Evolutionary conservation across 2,888 invertebrate species (phyloP).

Genomic region (Yponomeuta cagnagella): DNA sequence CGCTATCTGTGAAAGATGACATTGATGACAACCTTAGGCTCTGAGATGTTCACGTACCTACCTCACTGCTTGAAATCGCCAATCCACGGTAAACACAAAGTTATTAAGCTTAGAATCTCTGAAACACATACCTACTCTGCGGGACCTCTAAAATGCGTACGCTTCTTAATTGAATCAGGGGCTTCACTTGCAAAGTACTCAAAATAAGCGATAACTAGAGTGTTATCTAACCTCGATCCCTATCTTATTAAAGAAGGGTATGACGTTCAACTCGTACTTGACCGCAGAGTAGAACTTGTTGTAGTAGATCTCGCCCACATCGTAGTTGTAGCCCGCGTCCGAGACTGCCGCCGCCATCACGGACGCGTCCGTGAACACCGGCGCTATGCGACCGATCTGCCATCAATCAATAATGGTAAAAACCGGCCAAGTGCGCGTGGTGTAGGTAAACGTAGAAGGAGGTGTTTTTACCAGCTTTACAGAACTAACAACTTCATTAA

Average conservation of each 20-base stretch:
- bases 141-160: too few species aligned
- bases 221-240: slow-evolving; percentile 56
- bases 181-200: background rate
- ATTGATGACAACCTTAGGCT: too few species aligned
- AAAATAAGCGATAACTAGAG: background rate
- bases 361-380: slow-evolving; percentile 80
- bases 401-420: background rate
- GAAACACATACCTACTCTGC: too few species aligned
- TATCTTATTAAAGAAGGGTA: slow-evolving; percentile 78
- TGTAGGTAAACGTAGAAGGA: too few species aligned
- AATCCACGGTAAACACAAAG: too few species aligned
- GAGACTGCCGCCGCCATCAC: slow-evolving; percentile 78
- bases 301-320: slow-evolving; percentile 80
- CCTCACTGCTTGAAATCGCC: too few species aligned
- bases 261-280: slow-evolving; percentile 76
- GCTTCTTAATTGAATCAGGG: too few species aligned
- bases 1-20: too few species aligned
- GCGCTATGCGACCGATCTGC: slow-evolving; percentile 80
- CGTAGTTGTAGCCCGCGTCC: slow-evolving; percentile 72
- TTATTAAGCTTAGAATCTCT: too few species aligned
- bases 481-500: too few species aligned
- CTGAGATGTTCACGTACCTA: too few species aligned
- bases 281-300: slow-evolving; percentile 82
- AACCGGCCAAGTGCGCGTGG: background rate
- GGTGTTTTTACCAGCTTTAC: too few species aligned